Conservation (phyloP, 2,888 invertebrate species). For the Cephonodes hylas region DNA sequence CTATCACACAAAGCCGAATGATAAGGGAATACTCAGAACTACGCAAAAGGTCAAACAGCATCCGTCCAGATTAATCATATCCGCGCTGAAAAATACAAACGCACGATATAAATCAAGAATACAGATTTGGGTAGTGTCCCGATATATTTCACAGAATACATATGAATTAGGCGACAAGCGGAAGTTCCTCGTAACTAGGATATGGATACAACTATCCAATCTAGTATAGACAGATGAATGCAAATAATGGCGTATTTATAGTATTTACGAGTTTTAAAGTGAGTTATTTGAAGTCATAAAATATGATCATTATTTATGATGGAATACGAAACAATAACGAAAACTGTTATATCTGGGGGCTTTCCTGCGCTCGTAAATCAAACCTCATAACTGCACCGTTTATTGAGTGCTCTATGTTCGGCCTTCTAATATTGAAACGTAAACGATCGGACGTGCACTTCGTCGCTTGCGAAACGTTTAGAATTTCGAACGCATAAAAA, state of each 20-base stretch:
- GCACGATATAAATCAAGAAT: background rate
- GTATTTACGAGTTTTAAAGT: background rate
- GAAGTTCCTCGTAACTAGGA: background rate
- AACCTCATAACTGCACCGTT: background rate
- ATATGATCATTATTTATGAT: background rate
- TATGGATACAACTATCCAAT: background rate
- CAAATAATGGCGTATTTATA: background rate
- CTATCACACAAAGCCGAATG: background rate
- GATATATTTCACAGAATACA: background rate
- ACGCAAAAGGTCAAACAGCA: background rate
- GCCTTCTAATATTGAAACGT: background rate
- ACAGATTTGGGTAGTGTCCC: background rate
- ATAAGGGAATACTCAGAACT: background rate
- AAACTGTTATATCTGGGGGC: slow-evolving; percentile 6
- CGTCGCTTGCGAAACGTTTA: background rate
- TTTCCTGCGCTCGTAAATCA: background rate
- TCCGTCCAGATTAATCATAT: background rate
- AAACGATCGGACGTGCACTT: background rate
- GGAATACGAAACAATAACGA: slow-evolving; percentile 1
- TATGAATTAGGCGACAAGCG: background rate
- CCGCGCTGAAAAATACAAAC: background rate
- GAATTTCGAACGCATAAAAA: too few species aligned
- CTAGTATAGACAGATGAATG: background rate
- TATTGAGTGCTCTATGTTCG: slow-evolving; percentile 2
- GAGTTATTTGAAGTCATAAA: background rate